Conservation (phyloP, 1,140 invertebrate genomes). For the Drosophila sp. region DNA sequence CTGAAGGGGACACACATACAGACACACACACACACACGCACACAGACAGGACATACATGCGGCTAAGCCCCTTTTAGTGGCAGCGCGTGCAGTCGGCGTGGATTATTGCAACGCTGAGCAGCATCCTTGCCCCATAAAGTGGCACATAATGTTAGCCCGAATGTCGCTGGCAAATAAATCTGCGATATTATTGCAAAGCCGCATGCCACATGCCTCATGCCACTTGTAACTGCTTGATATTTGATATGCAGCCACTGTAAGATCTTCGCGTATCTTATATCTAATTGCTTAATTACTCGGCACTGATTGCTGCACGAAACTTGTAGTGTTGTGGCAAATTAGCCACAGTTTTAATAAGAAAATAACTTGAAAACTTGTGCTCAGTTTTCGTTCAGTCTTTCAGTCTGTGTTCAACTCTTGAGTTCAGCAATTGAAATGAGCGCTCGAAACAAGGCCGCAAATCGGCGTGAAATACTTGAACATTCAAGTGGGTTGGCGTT, state of each 20-base stretch:
- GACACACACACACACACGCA: not conserved
- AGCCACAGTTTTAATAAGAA: slow-evolving; percentile 55
- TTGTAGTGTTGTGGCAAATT: slow-evolving; percentile 53
- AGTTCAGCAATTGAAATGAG: slow-evolving; percentile 43
- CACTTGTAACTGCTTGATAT: slow-evolving; percentile 43
- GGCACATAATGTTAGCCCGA: slow-evolving; percentile 51
- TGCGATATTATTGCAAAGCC: slow-evolving; percentile 52
- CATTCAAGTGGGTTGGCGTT: slow-evolving; percentile 50
- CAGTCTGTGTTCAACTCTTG: slow-evolving; percentile 17
- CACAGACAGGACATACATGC: not conserved
- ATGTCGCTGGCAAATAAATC: slow-evolving; percentile 47
- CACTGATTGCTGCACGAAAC: slow-evolving; percentile 40
- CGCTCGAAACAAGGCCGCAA: slow-evolving; percentile 55
- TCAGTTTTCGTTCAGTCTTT: slow-evolving; percentile 29
- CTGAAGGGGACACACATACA: slow-evolving; percentile 14
- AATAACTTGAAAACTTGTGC: slow-evolving; percentile 52
- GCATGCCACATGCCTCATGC: slow-evolving; percentile 12
- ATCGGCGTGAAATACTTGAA: slow-evolving; percentile 77
- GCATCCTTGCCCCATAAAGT: slow-evolving; percentile 59
- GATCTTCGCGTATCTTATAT: slow-evolving; percentile 15
- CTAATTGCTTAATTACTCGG: slow-evolving; percentile 74
- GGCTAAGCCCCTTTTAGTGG: slow-evolving; percentile 43
- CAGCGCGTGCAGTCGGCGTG: slow-evolving; percentile 37
- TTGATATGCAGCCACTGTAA: slow-evolving; percentile 29
- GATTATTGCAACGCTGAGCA: slow-evolving; percentile 66